Evolutionary conservation across 2,113 vertebrate genomes (phyloP), one percentile per base, ranked within the genome.

Genomic region (Jacana jacana): DNA sequence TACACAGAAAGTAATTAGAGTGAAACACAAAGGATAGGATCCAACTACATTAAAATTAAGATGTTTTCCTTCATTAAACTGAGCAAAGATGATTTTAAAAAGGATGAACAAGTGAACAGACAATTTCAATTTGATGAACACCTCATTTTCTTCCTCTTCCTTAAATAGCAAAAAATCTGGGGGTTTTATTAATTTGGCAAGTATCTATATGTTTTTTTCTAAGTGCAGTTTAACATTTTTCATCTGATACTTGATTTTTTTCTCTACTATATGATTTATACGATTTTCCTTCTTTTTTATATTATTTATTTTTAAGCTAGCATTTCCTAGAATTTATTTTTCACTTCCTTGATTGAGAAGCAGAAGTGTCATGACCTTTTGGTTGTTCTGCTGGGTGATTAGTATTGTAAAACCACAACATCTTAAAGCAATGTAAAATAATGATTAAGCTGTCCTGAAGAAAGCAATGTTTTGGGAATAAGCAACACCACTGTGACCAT

Each of bases 31-130:
- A 69, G 57, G 76, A 94, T 86, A 40, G 18, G 30, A 95, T 94
- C 42, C 54, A 96, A 72, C 54, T 81, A 54, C 71, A 64, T 44
- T 87, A 94, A 95, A 94, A 89, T 88, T 76, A 86, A 95, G 65
- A 78, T 91, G n/a, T 57, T 91, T 92, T 84, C 55, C 63, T 90
- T 94, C 83, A 72, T 89, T 85, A 77, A 89, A 93, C 28, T 70
- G 20, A 89, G 30, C 20, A 92, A 89, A 81, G 31, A 76, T 55
- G 48, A 80, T 25, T 3, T 25, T 20, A 22, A 86, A 60, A 42
- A 28, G 3, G 17, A 28, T 1, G 24, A 81, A 48, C 5, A 84
- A 95, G 48, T 66, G 71, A 94, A 46, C 9, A 81, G 61, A 79
- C 11, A 64, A 72, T 68, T 90, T 68, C 18, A 82, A 46, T 81